Conservation (phyloP, 2,888 invertebrate genomes). For the Sussaba pulchella region DNA sequence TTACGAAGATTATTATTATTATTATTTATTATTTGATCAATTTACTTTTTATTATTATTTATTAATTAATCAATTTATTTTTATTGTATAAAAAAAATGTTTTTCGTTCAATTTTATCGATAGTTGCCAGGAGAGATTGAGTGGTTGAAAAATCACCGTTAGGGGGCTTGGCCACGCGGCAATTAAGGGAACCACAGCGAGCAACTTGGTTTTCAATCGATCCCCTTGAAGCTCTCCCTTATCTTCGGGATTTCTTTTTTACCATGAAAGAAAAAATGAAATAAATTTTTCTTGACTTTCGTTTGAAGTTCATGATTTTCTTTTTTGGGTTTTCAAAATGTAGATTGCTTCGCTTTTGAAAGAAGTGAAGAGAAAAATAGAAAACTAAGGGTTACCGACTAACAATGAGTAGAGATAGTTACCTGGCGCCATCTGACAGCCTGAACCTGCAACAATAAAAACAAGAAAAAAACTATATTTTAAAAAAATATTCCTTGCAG, state of each 20-base stretch:
- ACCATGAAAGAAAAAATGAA: not conserved
- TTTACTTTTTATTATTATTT: too few species aligned
- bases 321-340: too few species aligned
- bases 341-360: too few species aligned
- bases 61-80: too few species aligned
- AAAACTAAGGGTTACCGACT: not conserved
- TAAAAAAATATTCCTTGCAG: not conserved
- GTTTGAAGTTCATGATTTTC: too few species aligned
- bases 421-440: slow-evolving; percentile 82
- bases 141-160: not conserved
- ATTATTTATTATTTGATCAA: too few species aligned
- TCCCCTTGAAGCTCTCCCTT: not conserved
- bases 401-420: slow-evolving; percentile 64
- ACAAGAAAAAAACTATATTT: slow-evolving; percentile 3
- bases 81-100: too few species aligned
- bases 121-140: not conserved
- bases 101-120: too few species aligned
- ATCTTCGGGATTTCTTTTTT: not conserved
- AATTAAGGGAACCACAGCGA: not conserved
- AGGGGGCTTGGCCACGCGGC: not conserved
- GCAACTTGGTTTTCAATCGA: not conserved
- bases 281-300: too few species aligned
- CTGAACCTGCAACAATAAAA: slow-evolving; percentile 76
- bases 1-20: too few species aligned
- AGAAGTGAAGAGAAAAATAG: too few species aligned